Evolutionary conservation across 1,140 invertebrate genomes (phyloP), one percentile per base, ranked within the genome.

Genomic region (Drosophila nebulosa): DNA sequence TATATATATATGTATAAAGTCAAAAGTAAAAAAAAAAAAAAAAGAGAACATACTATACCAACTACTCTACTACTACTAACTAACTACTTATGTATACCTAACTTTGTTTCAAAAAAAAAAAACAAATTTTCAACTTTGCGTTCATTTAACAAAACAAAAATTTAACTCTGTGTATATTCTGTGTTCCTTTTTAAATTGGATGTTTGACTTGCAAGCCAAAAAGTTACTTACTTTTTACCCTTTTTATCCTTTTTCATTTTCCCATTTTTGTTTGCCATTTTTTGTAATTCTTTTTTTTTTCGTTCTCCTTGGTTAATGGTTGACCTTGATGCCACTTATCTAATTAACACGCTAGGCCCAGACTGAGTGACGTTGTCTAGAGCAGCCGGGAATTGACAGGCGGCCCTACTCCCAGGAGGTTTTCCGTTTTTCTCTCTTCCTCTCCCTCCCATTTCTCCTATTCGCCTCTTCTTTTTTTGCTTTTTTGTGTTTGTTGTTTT

Each of bases 271-370:
- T 68, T 69, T 35, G 52, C 52, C 52, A 56, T 42, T 52, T 74
- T 74, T 69, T 53, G 64, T 71, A n/a, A n/a, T n/a, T n/a, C n/a
- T n/a, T 70, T 69, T 84, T 69, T 69, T 76, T 27, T 7, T 79
- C 62, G 57, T 79, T 80, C 78, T 86, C 36, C 16, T 18, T 9
- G 3, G 16, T 86, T 86, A 86, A 77, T 86, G 70, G 39, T 79
- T 79, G 83, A 86, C 81, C 81, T 86, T 86, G 81, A 77, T 76
- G 78, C 83, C 81, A 86, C 83, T 86, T 86, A 86, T 74, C 81
- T 88, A 86, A 86, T 86, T 86, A 81, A 78, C 83, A 70, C 60
- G 74, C 74, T 63, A 64, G 64, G 30, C 65, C 64, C 83, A 88
- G 81, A 85, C 80, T 60, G 27, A 70, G 57, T 61, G 80, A 69